Conservation (phyloP, 2,797 vertebrate genomes). For the Kryptopterus vitreolus region DNA sequence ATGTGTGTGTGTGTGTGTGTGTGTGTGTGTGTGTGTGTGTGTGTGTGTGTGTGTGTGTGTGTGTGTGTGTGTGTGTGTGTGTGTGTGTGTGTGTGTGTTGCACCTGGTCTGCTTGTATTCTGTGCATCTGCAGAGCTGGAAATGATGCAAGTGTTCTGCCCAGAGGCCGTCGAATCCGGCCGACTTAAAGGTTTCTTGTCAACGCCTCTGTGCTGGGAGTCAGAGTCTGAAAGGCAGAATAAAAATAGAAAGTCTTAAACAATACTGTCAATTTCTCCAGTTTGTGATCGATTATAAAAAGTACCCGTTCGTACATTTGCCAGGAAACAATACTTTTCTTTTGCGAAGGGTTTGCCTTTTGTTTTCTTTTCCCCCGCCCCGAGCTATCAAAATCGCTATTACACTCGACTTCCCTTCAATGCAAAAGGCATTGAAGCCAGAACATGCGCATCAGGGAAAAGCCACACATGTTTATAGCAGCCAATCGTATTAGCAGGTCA, state of each 20-base stretch:
- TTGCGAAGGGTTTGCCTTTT: neutral
- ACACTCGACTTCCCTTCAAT: neutral
- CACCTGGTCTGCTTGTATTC: constrained; percentile 52
- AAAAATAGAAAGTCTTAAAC: neutral
- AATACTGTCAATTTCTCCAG: neutral
- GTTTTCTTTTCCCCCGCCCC: neutral
- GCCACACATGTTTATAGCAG: neutral
- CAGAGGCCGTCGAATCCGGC: constrained; percentile 64
- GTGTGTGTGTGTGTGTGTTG: constrained; percentile 53
- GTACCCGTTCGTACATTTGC: neutral
- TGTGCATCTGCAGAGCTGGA: constrained; percentile 60
- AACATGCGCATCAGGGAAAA: neutral
- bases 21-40: neutral
- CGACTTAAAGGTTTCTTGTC: constrained; percentile 62
- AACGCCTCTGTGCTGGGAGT: constrained; percentile 62
- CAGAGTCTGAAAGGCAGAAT: constrained; percentile 57
- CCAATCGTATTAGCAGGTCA: neutral
- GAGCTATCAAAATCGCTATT: no score
- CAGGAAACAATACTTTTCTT: neutral
- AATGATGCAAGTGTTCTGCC: constrained; percentile 63
- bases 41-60: neutral
- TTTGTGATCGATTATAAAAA: neutral
- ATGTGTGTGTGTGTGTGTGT: neutral
- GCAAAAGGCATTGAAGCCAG: neutral
- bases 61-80: neutral